These are phyloP conservation scores for Equus przewalskii DNA, from an alignment of 2,113 vertebrate genomes.

Conservation along the genomic window DNA sequence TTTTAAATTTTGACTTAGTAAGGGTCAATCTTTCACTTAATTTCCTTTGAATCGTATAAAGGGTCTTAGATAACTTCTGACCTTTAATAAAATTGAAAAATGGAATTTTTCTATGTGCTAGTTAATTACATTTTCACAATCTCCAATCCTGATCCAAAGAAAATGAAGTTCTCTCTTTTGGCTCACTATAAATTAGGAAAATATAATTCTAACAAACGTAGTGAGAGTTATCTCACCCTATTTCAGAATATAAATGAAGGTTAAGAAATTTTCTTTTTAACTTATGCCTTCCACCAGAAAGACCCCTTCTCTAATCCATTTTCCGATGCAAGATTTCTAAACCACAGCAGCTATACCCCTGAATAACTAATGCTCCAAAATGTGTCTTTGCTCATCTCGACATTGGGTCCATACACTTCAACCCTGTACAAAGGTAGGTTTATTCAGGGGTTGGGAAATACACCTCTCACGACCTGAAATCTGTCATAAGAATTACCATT, in stretches of 20 bases:
- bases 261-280: neutral
- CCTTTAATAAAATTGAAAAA: conserved; percentile 51
- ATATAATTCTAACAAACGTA: neutral
- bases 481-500: neutral
- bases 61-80: conserved; percentile 22
- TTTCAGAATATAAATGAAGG: conserved; percentile 51
- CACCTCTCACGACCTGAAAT: neutral
- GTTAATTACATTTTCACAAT: conserved; percentile 60
- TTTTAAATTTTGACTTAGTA: neutral
- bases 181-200: neutral
- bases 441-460: neutral
- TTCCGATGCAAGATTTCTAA: neutral
- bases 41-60: neutral
- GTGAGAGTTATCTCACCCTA: neutral
- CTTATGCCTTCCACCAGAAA: neutral
- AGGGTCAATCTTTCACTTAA: conserved; percentile 26
- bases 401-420: neutral
- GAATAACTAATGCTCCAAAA: neutral
- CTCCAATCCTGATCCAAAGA: conserved; percentile 31
- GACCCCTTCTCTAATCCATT: neutral
- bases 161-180: conserved; percentile 47
- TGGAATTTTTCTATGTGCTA: neutral
- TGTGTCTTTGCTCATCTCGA: neutral
- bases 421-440: neutral
- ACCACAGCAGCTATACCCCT: neutral